Conservation (phyloP, 2,113 vertebrate genomes). For the Arothron firmamentum region DNA sequence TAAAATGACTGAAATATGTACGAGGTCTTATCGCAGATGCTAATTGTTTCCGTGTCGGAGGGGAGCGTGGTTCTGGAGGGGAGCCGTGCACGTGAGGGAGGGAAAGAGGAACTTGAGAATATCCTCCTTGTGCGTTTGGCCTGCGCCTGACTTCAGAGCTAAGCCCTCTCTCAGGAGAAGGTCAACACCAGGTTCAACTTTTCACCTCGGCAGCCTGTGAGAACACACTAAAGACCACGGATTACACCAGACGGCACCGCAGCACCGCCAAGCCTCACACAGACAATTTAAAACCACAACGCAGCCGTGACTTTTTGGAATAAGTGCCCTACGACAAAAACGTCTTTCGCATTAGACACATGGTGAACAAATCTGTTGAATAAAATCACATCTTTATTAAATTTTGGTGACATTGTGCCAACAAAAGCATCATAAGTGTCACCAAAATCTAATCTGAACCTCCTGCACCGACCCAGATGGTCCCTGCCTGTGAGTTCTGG, state of each 20-base stretch:
- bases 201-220: slow-evolving; percentile 68
- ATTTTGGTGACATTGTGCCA: not conserved
- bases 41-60: slow-evolving; percentile 69
- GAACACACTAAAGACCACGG: slow-evolving; percentile 61
- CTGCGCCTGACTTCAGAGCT: slow-evolving; percentile 69
- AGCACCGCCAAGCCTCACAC: slow-evolving; percentile 27
- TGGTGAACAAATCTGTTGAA: too few species aligned
- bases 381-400: not conserved
- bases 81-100: slow-evolving; percentile 47
- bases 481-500: too few species aligned
- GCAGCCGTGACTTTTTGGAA: not conserved
- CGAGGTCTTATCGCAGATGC: slow-evolving; percentile 71
- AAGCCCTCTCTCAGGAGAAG: slow-evolving; percentile 69
- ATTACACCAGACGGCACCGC: slow-evolving; percentile 45
- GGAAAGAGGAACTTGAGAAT: slow-evolving; percentile 70
- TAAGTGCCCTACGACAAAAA: too few species aligned
- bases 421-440: not conserved
- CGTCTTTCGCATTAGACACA: too few species aligned
- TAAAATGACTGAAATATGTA: slow-evolving; percentile 73
- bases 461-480: too few species aligned
- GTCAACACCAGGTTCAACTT: slow-evolving; percentile 73
- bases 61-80: slow-evolving; percentile 25
- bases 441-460: too few species aligned
- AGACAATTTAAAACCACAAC: not conserved
- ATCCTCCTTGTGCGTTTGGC: slow-evolving; percentile 69